A percentile compares a stretch with the other conserved stretches of the same genome.
phyloP scores from a whole-genome alignment of 1,140 invertebrate species.

The Homarus americanus region DNA sequence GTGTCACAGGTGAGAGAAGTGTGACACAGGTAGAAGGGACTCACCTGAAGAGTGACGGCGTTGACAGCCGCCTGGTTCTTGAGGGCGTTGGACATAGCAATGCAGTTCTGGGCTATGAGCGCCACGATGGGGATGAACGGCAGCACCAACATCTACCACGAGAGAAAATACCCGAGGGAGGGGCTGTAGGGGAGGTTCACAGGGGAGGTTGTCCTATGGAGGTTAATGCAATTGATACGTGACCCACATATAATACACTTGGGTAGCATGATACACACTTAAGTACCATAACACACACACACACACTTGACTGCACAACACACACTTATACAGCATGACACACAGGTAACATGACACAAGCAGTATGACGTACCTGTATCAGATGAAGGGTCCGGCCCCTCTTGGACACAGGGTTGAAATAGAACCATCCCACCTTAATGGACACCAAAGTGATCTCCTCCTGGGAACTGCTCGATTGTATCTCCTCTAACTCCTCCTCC shows the following conservation, averaged over 20 bases:
- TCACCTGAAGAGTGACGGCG: constrained; percentile 31
- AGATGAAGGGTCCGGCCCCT: neutral
- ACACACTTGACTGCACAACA: too few relatives aligned
- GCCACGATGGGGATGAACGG: constrained; percentile 92
- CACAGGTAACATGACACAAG: neutral
- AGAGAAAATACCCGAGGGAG: too few relatives aligned
- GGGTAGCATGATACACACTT: too few relatives aligned
- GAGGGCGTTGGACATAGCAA: constrained; percentile 84
- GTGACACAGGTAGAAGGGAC: constrained; percentile 7
- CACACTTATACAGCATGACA: neutral
- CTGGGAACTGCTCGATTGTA: constrained; percentile 19
- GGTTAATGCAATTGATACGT: too few relatives aligned
- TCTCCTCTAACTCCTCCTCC: constrained; percentile 30
- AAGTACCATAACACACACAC: neutral
- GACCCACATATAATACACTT: too few relatives aligned
- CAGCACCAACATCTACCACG: constrained; percentile 84
- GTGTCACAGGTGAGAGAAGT: too few relatives aligned
- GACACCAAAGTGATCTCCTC: constrained; percentile 52
- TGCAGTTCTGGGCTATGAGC: constrained; percentile 88
- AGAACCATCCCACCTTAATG: constrained; percentile 43
- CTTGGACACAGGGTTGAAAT: constrained; percentile 40
- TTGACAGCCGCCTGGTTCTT: constrained; percentile 35
- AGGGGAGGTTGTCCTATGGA: too few relatives aligned
- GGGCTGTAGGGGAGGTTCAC: too few relatives aligned
- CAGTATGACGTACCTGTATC: neutral